Conservation (phyloP, 2,113 vertebrate species). For the Hyperoodon ampullatus region DNA sequence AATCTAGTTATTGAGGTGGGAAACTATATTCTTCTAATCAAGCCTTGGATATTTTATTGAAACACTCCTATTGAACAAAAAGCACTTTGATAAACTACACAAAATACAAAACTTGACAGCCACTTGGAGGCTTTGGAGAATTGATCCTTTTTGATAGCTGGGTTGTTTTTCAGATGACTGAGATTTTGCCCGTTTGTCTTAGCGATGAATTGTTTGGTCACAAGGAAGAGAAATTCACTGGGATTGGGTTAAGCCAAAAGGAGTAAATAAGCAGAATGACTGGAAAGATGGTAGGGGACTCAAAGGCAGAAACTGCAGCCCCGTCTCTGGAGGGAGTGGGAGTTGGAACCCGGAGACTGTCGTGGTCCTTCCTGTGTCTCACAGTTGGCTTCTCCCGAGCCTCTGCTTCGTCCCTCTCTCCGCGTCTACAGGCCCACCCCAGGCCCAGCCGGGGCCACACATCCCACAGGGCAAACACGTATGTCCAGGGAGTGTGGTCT, state of each 20-base stretch:
- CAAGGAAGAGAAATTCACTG: conserved; percentile 41
- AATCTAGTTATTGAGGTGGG: conserved; percentile 31
- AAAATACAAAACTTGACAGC: conserved; percentile 12
- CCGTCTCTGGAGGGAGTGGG: neutral
- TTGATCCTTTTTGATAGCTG: conserved; percentile 34
- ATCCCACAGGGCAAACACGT: neutral
- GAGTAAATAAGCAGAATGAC: neutral
- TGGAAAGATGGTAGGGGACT: neutral
- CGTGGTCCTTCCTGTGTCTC: neutral
- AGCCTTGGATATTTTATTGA: conserved; percentile 24
- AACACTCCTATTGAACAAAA: conserved; percentile 26
- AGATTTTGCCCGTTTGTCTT: conserved; percentile 63
- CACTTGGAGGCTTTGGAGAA: neutral
- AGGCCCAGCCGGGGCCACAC: neutral
- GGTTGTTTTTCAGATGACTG: conserved; percentile 50
- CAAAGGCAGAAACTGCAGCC: neutral
- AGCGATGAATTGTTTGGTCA: conserved; percentile 58
- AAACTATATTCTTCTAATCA: conserved; percentile 43
- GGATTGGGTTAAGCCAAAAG: neutral
- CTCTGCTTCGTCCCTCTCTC: neutral
- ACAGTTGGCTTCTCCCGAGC: neutral
- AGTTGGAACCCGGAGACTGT: neutral
- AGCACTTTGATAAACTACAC: conserved; percentile 49
- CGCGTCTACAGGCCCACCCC: neutral
- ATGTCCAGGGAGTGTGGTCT: neutral